Percentiles rank a stretch among this genome's conserved stretches.
These are phyloP conservation scores for Emydocephalus ijimae DNA, from an alignment of 2,113 vertebrate species.

Conservation along the genomic window DNA sequence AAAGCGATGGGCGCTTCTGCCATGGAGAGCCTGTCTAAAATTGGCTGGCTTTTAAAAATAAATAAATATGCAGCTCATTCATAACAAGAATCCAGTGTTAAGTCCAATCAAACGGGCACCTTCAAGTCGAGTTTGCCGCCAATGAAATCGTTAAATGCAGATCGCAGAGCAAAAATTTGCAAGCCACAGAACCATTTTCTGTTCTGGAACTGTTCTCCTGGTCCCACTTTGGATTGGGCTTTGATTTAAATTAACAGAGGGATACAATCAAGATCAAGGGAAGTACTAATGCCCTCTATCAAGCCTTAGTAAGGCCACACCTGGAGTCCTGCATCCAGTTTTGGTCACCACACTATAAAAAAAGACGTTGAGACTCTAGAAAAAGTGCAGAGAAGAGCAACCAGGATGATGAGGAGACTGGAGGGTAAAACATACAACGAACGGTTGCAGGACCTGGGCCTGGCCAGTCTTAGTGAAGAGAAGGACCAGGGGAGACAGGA, in stretches of 20 bases:
- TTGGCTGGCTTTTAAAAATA: not conserved
- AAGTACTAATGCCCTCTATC: too few relatives aligned
- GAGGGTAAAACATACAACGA: too few relatives aligned
- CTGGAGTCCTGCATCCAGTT: too few relatives aligned
- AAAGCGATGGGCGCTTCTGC: not conserved
- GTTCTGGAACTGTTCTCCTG: not conserved
- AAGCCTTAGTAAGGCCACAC: too few relatives aligned
- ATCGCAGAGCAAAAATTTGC: not conserved
- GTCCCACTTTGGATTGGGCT: conserved; percentile 10
- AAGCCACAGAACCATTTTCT: not conserved
- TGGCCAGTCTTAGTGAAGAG: too few relatives aligned
- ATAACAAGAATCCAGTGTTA: not conserved
- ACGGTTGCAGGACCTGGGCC: too few relatives aligned
- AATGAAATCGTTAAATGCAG: not conserved
- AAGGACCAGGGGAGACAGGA: too few relatives aligned
- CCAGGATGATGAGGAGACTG: too few relatives aligned
- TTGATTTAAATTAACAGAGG: not conserved
- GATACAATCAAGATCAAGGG: too few relatives aligned
- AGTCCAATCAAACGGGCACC: not conserved
- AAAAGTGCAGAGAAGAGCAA: too few relatives aligned
- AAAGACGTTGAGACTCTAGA: too few relatives aligned
- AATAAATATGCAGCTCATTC: not conserved
- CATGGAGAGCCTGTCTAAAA: not conserved
- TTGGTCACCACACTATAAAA: too few relatives aligned
- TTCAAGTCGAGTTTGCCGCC: not conserved